Percentiles rank a stretch among this genome's conserved stretches.
Evolutionary conservation across 2,888 invertebrate genomes (phyloP).

Genomic region (Dasysyrphus tricinctus): DNA sequence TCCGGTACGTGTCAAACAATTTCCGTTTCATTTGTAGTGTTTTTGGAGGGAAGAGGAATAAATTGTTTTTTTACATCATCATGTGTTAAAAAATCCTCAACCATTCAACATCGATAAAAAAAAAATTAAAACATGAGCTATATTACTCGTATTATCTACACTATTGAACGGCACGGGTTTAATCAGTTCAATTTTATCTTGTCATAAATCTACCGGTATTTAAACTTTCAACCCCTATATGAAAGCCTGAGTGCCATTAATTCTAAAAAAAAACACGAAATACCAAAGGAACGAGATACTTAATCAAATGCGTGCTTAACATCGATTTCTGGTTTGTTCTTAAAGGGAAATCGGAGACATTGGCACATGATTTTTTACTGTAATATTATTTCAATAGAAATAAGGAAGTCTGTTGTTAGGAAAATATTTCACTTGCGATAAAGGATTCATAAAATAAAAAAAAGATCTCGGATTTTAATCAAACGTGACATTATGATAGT

Average conservation of each 20-base stretch:
- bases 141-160: background rate
- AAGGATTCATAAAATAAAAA: too few relatives aligned
- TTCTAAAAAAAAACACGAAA: background rate
- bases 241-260: constrained; percentile 2
- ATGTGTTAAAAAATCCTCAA: background rate
- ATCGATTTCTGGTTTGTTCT: constrained; percentile 21
- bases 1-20: constrained; percentile 31
- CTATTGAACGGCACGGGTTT: constrained; percentile 5
- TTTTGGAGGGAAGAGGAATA: background rate
- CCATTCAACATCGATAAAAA: background rate
- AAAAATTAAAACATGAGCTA: background rate
- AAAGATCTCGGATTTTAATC: too few relatives aligned
- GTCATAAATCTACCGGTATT: constrained; percentile 51
- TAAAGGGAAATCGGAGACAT: constrained; percentile 12
- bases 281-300: background rate
- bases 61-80: background rate
- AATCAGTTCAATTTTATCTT: constrained; percentile 33
- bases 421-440: too few relatives aligned
- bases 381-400: constrained; percentile 22
- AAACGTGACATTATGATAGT: too few relatives aligned
- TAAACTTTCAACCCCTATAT: background rate
- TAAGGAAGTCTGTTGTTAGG: too few relatives aligned
- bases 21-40: constrained; percentile 1
- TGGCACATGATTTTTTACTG: constrained; percentile 38
- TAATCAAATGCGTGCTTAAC: constrained; percentile 24